Conservation (phyloP, 2,113 vertebrate genomes). For the crab-eating macaque (Macaca fascicularis) region DNA sequence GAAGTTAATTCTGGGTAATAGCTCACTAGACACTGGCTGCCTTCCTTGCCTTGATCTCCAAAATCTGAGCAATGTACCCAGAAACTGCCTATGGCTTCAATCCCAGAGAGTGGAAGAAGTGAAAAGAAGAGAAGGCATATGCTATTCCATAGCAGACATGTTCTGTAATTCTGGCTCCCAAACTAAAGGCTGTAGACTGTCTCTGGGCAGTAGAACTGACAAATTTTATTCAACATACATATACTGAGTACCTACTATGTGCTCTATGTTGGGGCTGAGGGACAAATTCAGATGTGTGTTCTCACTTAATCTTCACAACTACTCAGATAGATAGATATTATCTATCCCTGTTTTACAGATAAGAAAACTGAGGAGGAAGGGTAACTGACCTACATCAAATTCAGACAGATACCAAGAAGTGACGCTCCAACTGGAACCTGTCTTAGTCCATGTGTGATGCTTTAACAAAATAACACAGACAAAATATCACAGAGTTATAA, state of each 20-base stretch:
- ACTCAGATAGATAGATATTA: background rate
- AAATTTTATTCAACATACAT: background rate
- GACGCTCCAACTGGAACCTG: background rate
- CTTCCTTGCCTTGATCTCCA: background rate
- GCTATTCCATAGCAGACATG: background rate
- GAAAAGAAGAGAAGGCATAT: background rate
- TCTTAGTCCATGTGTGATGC: background rate
- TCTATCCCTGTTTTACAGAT: background rate
- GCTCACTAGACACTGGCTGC: background rate
- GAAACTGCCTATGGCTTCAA: background rate
- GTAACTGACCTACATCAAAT: background rate
- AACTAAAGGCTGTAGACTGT: background rate
- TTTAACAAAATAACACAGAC: background rate
- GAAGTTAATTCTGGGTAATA: conserved; percentile 13
- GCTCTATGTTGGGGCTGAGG: background rate
- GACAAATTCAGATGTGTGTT: background rate
- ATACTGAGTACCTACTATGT: background rate
- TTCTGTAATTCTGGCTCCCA: background rate
- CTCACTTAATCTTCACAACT: background rate
- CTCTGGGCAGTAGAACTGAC: background rate
- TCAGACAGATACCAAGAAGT: background rate
- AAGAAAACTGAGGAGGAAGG: background rate
- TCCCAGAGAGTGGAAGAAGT: background rate
- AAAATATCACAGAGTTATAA: background rate
- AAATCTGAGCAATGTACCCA: background rate